These are phyloP conservation scores for Brachyistius frenatus DNA, from an alignment of 2,113 vertebrate species.

Conservation along the genomic window DNA sequence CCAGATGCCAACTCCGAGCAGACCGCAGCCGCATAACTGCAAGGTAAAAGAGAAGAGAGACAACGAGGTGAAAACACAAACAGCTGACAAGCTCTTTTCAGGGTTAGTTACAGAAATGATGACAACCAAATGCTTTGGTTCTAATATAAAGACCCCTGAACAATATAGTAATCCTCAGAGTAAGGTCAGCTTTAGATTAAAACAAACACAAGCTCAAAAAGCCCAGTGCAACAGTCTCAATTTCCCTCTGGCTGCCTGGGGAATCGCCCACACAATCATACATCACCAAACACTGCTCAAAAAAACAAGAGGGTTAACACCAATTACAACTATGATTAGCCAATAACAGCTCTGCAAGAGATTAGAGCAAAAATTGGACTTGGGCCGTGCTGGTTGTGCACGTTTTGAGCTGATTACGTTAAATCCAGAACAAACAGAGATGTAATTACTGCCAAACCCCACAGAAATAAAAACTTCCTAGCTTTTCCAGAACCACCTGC, in stretches of 20 bases:
- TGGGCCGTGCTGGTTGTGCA: slow-evolving; percentile 45
- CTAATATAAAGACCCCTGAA: background rate
- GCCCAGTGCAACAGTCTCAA: slow-evolving; percentile 19
- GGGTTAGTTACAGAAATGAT: background rate
- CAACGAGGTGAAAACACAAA: slow-evolving; percentile 57
- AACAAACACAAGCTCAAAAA: slow-evolving; percentile 3
- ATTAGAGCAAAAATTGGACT: slow-evolving; percentile 69
- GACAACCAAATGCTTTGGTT: background rate
- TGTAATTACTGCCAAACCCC: slow-evolving; percentile 52
- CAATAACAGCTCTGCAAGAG: slow-evolving; percentile 56
- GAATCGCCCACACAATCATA: slow-evolving; percentile 41
- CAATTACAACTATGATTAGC: slow-evolving; percentile 63
- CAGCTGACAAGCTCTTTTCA: slow-evolving; percentile 3
- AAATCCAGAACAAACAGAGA: slow-evolving; percentile 67
- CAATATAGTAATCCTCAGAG: background rate
- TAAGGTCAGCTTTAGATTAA: background rate
- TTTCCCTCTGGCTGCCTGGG: background rate
- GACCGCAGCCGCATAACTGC: slow-evolving; percentile 97
- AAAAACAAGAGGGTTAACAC: slow-evolving; percentile 48
- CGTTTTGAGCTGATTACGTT: slow-evolving; percentile 59
- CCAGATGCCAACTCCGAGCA: slow-evolving; percentile 99
- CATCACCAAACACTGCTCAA: slow-evolving; percentile 47
- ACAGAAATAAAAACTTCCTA: slow-evolving; percentile 24
- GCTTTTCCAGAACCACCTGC: slow-evolving; percentile 29
- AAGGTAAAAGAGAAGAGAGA: slow-evolving; percentile 69